Base-by-base conservation (phyloP, 2,113 vertebrate species). In the Carettochelys insculpta region DNA sequence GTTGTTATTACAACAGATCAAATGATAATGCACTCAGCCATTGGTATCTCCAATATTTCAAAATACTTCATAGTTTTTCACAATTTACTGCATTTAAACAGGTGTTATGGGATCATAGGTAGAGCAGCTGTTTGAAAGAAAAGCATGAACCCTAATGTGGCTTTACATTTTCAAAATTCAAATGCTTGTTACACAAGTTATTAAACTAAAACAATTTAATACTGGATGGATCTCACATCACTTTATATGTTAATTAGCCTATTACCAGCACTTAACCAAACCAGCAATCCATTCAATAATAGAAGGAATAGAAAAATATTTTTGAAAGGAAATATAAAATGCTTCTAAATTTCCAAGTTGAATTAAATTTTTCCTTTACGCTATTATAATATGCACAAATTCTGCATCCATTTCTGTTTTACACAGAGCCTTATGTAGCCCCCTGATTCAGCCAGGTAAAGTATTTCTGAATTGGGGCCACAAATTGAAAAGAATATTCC, bases 381-480 rank as follows among this genome's bases (percentile, higher is more conserved):
- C 56, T 91, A n/a, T 0, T 2, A 76, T 56, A 47, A 56, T 8
- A 86, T 29, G 52, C 20, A 31, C 48, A 92, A 90, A 87, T 88
- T 90, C 79, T 91, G 10, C 73, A 88, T 92, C 88, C 73, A 27
- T 92, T 93, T 92, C 52, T 29, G 54, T 91, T 92, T 91, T 85
- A 53, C 24, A 89, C 79, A 82, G 53, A 86, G 84, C 31, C 3
- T 41, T 89, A 6, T 20, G 84, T 85, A 2, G 2, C 34, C 92
- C n/a, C 54, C 41, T 52, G 52, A 96, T 27, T 43, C 45, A 88
- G 54, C 13, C 78, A 88, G 82, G 22, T 71, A 31, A 92, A 95
- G 88, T 71, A 5, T 93, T 90, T 27, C 71, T 93, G 83, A 95
- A 2, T 11, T 31, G 78, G 41, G 47, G 76, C 17, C n/a, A 85